phyloP scores from a whole-genome alignment of 2,113 vertebrate species.

The Sceloporus undulatus region DNA sequence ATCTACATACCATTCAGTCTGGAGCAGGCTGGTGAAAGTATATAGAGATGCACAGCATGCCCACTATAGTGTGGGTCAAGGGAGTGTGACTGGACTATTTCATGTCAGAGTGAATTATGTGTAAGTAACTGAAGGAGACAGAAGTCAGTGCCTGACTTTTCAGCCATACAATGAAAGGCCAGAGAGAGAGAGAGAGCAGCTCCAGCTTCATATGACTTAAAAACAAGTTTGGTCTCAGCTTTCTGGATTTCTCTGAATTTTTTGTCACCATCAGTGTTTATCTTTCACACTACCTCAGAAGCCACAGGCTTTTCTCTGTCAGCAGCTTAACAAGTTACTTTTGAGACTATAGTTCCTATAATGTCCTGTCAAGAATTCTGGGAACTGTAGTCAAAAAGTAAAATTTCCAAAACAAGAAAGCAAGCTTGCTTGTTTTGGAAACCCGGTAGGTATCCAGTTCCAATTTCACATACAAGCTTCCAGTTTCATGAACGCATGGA shows the following conservation, averaged over 20 bases:
- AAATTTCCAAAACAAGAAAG: neutral
- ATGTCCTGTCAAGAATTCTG: neutral
- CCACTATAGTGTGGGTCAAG: neutral
- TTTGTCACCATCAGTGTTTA: slow-evolving; percentile 47
- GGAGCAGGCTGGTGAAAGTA: too few relatives aligned
- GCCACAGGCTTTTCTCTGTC: slow-evolving; percentile 39
- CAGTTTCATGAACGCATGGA: neutral
- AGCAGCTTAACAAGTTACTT: neutral
- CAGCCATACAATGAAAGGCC: neutral
- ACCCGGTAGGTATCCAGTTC: neutral
- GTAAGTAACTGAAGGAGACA: neutral
- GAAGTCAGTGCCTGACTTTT: neutral
- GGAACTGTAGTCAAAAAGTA: neutral
- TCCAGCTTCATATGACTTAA: slow-evolving; percentile 66
- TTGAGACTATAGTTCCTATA: neutral
- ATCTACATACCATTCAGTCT: neutral
- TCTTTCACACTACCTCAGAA: slow-evolving; percentile 49
- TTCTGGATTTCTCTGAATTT: slow-evolving; percentile 83
- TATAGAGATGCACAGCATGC: neutral
- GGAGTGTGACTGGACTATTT: neutral
- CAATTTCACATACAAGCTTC: neutral
- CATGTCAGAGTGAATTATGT: neutral
- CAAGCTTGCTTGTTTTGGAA: neutral
- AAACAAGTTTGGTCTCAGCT: slow-evolving; percentile 72
- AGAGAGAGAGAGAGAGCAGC: neutral